Conservation (phyloP, 2,113 vertebrate species). For the Loxodonta africana region DNA sequence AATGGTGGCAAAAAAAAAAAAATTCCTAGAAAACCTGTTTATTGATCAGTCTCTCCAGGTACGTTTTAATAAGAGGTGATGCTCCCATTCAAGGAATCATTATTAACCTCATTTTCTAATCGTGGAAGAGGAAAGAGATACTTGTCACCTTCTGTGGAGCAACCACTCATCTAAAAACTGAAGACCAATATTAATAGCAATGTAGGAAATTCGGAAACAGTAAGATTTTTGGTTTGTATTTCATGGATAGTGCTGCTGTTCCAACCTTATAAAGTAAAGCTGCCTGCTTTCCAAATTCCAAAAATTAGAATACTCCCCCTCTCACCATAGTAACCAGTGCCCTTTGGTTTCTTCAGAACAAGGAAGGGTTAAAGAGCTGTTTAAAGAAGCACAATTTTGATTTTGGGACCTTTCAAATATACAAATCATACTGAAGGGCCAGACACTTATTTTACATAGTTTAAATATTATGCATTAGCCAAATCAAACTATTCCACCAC, state of each 20-base stretch:
- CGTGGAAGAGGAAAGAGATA: constrained; percentile 49
- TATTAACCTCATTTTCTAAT: constrained; percentile 61
- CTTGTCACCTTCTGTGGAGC: constrained; percentile 27
- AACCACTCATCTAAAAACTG: constrained; percentile 77
- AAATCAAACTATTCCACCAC: constrained; percentile 59
- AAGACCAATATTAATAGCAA: neutral
- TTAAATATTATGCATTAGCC: constrained; percentile 14
- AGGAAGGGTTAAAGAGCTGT: constrained; percentile 29
- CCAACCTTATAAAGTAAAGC: constrained; percentile 50
- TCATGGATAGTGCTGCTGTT: neutral
- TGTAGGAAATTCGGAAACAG: constrained; percentile 67
- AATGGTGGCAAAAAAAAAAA: constrained; percentile 81
- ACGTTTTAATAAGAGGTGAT: constrained; percentile 69
- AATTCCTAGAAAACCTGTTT: constrained; percentile 68
- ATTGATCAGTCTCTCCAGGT: constrained; percentile 52
- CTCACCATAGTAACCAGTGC: constrained; percentile 56
- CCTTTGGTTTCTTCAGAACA: constrained; percentile 74
- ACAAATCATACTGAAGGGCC: constrained; percentile 20
- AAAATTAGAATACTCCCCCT: constrained; percentile 37
- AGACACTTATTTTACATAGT: constrained; percentile 48
- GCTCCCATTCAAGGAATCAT: constrained; percentile 74
- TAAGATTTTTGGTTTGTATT: constrained; percentile 64
- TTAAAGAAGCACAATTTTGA: constrained; percentile 42
- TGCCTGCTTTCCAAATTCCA: constrained; percentile 69
- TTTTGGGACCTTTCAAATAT: constrained; percentile 1